Evolutionary conservation across 2,113 vertebrate genomes (phyloP), one percentile per base, ranked within the genome.

Genomic region (Platysternon megacephalum): DNA sequence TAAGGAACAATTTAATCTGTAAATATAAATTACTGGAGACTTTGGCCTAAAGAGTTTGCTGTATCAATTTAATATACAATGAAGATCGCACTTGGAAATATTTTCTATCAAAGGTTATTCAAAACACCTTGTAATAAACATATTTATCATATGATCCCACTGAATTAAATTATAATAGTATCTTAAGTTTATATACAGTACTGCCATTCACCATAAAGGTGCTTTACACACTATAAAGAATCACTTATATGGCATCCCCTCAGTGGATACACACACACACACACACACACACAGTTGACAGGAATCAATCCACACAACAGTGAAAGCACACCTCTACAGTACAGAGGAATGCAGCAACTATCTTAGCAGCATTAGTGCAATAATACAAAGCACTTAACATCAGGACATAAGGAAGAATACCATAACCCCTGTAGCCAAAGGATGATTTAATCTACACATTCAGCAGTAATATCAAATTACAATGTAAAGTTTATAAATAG

Each of bases 321-420:
- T 13, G 51, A 76, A 76, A 55, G 4, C 49, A 22, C 29, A 44
- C 51, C 42, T 74, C 84, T 21, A 19, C 26, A 22, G 51, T 21
- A 19, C 26, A 22, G 51, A 44, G 90, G 68, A 92, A 55, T 0
- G 2, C 58, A 84, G 55, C 81, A 88, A 74, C 79, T 97, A 92
- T 96, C 86, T 87, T 80, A 91, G 46, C 10, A 65, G 17, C 51
- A 8, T 1, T 22, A 3, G 44, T 76, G 89, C 81, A 87, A 93
- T 93, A 91, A 94, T 10, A 92, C 52, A 91, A 92, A 93, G 94
- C 87, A 82, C 49, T 86, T 79, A 84, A 94, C 82, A 52, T 89
- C 93, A 94, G 86, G 58, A 72, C 84, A 35, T 0, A 9, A 90
- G 86, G 72, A 95, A 90, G 82, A 85, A 80, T 39, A 72, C 72